Conservation (phyloP, 2,113 vertebrate genomes). For the Rhizomys pruinosus region DNA sequence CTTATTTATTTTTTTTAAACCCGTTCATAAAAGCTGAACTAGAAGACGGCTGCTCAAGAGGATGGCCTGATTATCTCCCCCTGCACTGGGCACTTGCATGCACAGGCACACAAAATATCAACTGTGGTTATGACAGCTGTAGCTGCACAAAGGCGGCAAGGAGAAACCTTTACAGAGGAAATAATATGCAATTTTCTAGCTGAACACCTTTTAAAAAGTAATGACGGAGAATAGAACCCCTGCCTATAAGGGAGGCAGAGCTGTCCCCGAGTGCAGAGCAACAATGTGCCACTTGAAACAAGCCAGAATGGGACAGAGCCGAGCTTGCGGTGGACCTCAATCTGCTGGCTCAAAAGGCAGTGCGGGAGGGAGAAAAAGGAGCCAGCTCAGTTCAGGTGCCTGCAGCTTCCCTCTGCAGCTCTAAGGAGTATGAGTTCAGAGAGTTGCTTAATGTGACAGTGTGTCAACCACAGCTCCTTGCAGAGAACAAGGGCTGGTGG, state of each 20-base stretch:
- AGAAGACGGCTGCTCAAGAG: conserved; percentile 71
- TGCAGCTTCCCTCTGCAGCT: conserved; percentile 78
- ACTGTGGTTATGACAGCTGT: conserved; percentile 81
- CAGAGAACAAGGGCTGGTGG: neutral
- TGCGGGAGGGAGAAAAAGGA: conserved; percentile 51
- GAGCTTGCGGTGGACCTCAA: conserved; percentile 91
- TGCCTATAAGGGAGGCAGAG: conserved; percentile 82
- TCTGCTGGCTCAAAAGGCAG: conserved; percentile 88
- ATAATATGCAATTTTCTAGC: conserved; percentile 96
- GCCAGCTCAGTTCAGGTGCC: conserved; percentile 77
- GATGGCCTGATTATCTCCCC: conserved; percentile 68
- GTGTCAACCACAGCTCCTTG: conserved; percentile 46
- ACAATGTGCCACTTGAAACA: conserved; percentile 93
- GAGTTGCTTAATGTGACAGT: conserved; percentile 68
- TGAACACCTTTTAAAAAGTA: conserved; percentile 94
- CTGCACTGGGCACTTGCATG: conserved; percentile 23
- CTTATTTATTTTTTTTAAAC: conserved; percentile 63
- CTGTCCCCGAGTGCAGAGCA: conserved; percentile 82
- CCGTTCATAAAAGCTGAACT: conserved; percentile 70
- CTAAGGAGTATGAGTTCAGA: conserved; percentile 70
- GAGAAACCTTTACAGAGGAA: conserved; percentile 86
- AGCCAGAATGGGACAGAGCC: conserved; percentile 82
- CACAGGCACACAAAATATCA: conserved; percentile 70
- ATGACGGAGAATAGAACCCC: conserved; percentile 87
- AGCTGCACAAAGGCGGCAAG: conserved; percentile 80